Evolutionary conservation across 2,888 invertebrate species (phyloP).

Genomic region (Dicyrtoma fusca): DNA sequence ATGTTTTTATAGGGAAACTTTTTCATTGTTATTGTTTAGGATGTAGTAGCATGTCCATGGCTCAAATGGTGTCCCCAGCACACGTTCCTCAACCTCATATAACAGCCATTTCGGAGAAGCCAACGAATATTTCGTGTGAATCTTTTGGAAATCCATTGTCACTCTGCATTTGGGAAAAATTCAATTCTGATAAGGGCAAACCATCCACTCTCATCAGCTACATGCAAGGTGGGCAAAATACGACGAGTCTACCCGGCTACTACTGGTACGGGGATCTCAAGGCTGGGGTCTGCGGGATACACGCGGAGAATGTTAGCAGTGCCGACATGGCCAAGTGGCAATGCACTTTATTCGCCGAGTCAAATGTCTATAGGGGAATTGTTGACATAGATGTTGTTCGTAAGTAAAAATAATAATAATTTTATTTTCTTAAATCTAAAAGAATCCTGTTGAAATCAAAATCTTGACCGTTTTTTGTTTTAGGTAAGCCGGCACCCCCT

Average conservation of each 20-base stretch:
- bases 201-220: conserved; percentile 35
- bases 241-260: conserved; percentile 28
- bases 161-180: conserved; percentile 50
- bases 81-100: conserved; percentile 28
- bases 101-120: conserved; percentile 43
- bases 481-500: conserved; percentile 52
- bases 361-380: conserved; percentile 23
- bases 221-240: conserved; percentile 13
- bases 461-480: too few species aligned
- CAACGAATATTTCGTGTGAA: conserved; percentile 52
- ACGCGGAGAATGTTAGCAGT: conserved; percentile 29
- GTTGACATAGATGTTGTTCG: conserved; percentile 30
- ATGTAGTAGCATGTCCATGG: not conserved
- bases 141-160: conserved; percentile 47
- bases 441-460: not conserved
- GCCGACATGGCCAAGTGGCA: conserved; percentile 36
- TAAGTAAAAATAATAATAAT: conserved; percentile 16
- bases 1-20: too few species aligned
- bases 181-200: conserved; percentile 17
- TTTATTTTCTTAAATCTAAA: not conserved
- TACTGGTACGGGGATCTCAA: conserved; percentile 22
- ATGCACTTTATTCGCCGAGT: conserved; percentile 28
- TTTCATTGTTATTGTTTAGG: too few species aligned
- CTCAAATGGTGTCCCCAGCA: conserved; percentile 28
- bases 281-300: conserved; percentile 32